A percentile compares a stretch with the other conserved stretches of the same genome.
phyloP scores from a whole-genome alignment of 1,140 invertebrate genomes.

The Conopomorpha cramerella region DNA sequence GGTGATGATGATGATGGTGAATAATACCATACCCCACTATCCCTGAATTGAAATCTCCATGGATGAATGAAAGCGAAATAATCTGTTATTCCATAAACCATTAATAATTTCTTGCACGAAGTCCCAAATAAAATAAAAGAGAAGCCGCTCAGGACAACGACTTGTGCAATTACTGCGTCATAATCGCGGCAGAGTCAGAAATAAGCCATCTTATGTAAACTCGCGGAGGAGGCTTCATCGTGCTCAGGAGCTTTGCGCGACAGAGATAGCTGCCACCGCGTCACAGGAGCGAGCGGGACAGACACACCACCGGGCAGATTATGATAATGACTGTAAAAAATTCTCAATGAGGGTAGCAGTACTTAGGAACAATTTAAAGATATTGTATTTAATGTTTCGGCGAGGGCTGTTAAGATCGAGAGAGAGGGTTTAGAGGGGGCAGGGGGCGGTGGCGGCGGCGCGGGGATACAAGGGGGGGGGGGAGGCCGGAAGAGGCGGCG shows the following conservation, averaged over 20 bases:
- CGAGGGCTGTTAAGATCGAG: slow-evolving; percentile 15
- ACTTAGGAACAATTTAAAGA: slow-evolving; percentile 55
- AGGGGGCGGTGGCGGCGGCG: too few relatives aligned
- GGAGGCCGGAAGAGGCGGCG: too few relatives aligned
- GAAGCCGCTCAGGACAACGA: too few relatives aligned
- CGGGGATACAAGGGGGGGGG: too few relatives aligned
- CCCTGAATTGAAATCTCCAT: too few relatives aligned
- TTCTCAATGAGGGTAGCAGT: slow-evolving; percentile 41
- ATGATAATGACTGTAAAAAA: slow-evolving; percentile 53
- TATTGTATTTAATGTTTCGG: slow-evolving; percentile 53
- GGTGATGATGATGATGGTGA: too few relatives aligned
- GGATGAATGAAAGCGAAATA: too few relatives aligned
- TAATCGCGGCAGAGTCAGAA: slow-evolving; percentile 30
- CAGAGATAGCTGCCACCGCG: slow-evolving; percentile 8
- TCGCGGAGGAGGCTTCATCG: slow-evolving; percentile 42
- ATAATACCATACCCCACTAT: too few relatives aligned
- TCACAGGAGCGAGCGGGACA: slow-evolving; percentile 13
- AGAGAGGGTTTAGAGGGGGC: slow-evolving; percentile 17
- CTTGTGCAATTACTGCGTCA: slow-evolving; percentile 33
- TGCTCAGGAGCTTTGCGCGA: slow-evolving; percentile 24
- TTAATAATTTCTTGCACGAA: too few relatives aligned
- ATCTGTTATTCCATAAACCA: too few relatives aligned
- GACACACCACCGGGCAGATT: slow-evolving; percentile 27
- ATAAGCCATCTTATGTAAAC: slow-evolving; percentile 37
- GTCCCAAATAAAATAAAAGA: too few relatives aligned